These are phyloP conservation scores for Dipodomys merriami DNA, from an alignment of 2,113 vertebrate species.

Conservation along the genomic window DNA sequence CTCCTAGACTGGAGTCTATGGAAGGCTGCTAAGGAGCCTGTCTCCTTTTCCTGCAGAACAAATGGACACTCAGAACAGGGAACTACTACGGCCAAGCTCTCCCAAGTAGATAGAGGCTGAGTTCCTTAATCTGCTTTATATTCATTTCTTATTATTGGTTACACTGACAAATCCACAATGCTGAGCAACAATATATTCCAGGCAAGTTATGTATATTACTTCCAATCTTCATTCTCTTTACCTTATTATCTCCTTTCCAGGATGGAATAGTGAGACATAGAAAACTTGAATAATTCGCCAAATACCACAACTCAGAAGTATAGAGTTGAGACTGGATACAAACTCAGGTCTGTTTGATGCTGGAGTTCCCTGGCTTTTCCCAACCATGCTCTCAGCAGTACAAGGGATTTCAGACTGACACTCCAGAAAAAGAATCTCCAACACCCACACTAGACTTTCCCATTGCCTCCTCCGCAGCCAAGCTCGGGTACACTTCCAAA, in stretches of 20 bases:
- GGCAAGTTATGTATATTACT: not conserved
- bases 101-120: not conserved
- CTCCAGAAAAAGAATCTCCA: not conserved
- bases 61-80: not conserved
- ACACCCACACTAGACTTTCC: not conserved
- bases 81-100: not conserved
- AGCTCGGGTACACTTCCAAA: not conserved
- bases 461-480: not conserved
- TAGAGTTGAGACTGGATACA: not conserved
- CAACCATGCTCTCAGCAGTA: not conserved
- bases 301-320: not conserved
- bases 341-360: not conserved
- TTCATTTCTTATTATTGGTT: not conserved
- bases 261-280: not conserved
- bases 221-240: not conserved
- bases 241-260: not conserved
- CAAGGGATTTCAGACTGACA: not conserved
- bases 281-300: conserved; percentile 39
- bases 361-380: not conserved
- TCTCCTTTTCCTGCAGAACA: conserved; percentile 5
- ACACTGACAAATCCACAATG: not conserved
- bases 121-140: not conserved
- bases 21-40: not conserved
- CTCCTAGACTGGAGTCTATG: not conserved
- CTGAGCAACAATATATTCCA: not conserved